phyloP scores from a whole-genome alignment of 2,888 invertebrate species.

The Agapostemon virescens region DNA sequence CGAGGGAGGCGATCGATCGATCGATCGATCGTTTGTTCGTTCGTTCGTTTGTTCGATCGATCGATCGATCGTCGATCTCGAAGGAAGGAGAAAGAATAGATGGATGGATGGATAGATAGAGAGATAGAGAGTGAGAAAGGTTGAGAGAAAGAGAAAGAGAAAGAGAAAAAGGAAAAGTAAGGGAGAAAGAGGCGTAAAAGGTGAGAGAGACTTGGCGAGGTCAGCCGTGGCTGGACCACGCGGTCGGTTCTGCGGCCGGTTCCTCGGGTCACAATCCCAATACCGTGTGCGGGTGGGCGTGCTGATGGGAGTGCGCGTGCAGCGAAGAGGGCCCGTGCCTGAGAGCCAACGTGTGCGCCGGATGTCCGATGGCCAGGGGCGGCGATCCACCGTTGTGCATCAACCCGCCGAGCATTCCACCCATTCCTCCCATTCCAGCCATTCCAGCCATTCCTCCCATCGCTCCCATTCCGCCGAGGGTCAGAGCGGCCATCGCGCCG shows the following conservation, averaged over 20 bases:
- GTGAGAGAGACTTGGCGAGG: conserved; percentile 14
- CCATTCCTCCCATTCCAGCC: conserved; percentile 61
- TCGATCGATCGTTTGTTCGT: no score
- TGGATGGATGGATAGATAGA: background rate
- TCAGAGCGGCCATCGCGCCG: conserved; percentile 71
- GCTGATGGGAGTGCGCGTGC: conserved; percentile 67
- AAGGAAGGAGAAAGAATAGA: background rate
- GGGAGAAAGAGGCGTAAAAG: background rate
- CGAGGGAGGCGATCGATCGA: background rate
- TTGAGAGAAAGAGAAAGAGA: background rate
- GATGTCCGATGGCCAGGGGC: conserved; percentile 53
- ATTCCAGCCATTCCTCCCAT: background rate
- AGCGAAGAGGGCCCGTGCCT: conserved; percentile 62
- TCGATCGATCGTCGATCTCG: no score
- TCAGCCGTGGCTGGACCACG: conserved; percentile 65
- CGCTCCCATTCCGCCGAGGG: conserved; percentile 43
- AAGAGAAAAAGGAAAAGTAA: background rate
- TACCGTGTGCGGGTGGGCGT: conserved; percentile 68
- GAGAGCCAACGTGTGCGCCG: conserved; percentile 66
- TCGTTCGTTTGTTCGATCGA: no score
- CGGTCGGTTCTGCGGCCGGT: conserved; percentile 23
- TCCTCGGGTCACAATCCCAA: conserved; percentile 73
- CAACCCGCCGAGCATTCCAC: conserved; percentile 72
- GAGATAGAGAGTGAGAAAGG: no score
- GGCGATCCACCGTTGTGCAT: conserved; percentile 67